Evolutionary conservation across 2,888 invertebrate genomes (phyloP).

Genomic region (Kryphioiulus occultus): DNA sequence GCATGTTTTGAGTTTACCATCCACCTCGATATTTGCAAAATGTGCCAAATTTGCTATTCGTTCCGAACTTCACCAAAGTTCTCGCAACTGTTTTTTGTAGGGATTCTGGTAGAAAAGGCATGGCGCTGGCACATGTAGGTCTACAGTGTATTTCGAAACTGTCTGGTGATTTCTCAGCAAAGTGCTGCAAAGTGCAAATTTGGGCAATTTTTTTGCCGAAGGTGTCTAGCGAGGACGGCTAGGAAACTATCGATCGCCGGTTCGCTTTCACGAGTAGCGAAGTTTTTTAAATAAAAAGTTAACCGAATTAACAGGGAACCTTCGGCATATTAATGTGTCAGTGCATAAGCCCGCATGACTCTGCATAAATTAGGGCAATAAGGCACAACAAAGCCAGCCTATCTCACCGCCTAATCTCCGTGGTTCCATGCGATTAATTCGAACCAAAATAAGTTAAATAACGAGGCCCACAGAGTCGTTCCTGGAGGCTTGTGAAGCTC

Average conservation of each 20-base stretch:
- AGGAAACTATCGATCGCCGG: neutral
- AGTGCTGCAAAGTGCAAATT: too few species aligned
- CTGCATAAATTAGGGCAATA: conserved; percentile 20
- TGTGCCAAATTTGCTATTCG: too few species aligned
- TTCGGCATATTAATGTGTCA: neutral
- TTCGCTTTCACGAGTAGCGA: neutral
- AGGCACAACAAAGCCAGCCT: neutral
- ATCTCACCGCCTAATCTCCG: neutral
- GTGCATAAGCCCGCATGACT: neutral
- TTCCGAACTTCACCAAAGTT: too few species aligned
- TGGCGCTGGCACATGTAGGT: too few species aligned
- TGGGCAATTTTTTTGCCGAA: neutral
- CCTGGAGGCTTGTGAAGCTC: neutral
- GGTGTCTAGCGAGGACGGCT: neutral
- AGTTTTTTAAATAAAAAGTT: neutral
- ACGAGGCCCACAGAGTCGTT: neutral
- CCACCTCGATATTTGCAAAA: too few species aligned
- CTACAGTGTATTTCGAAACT: too few species aligned
- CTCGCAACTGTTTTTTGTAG: too few species aligned
- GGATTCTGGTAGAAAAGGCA: too few species aligned
- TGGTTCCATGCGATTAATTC: neutral
- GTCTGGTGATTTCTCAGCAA: too few species aligned
- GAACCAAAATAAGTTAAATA: conserved; percentile 35
- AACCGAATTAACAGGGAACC: neutral
- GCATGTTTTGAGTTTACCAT: too few species aligned